These are phyloP conservation scores for Anastrepha obliqua DNA, from an alignment of 1,140 invertebrate genomes.

Conservation along the genomic window DNA sequence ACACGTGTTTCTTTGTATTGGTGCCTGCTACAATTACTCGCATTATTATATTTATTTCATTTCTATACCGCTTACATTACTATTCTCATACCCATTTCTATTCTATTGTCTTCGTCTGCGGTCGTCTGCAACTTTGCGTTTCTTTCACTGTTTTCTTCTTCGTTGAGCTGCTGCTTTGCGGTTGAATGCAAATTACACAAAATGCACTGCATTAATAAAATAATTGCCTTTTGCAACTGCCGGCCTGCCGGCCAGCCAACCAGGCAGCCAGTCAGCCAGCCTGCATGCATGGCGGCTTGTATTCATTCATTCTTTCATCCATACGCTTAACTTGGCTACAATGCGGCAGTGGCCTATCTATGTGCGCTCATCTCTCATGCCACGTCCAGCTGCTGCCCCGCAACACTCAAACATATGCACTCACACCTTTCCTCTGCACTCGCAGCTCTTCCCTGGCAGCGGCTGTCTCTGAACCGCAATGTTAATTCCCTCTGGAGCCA, in stretches of 20 bases:
- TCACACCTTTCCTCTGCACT: conserved; percentile 1
- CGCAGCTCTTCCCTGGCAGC: background rate
- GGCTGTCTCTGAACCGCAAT: background rate
- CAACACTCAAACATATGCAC: background rate
- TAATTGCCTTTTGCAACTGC: conserved; percentile 40
- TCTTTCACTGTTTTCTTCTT: background rate
- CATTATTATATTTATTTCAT: background rate
- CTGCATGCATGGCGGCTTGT: background rate
- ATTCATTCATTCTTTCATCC: conserved; percentile 36
- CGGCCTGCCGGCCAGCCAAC: background rate
- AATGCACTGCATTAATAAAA: conserved; percentile 48
- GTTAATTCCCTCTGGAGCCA: conserved; percentile 40
- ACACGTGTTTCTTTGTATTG: background rate
- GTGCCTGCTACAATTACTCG: conserved; percentile 25
- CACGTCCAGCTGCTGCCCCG: conserved; percentile 13
- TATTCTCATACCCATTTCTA: background rate
- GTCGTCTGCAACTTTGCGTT: conserved; percentile 19
- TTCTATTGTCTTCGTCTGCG: conserved; percentile 43
- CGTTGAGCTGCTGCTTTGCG: conserved; percentile 38
- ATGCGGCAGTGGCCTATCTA: conserved; percentile 8
- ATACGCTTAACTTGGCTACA: conserved; percentile 4
- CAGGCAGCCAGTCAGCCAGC: background rate
- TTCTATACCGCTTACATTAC: background rate
- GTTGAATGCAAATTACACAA: conserved; percentile 51
- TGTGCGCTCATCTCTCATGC: background rate